Conservation (phyloP, 1,140 invertebrate species). For the Yoshiicerus persimilis region DNA sequence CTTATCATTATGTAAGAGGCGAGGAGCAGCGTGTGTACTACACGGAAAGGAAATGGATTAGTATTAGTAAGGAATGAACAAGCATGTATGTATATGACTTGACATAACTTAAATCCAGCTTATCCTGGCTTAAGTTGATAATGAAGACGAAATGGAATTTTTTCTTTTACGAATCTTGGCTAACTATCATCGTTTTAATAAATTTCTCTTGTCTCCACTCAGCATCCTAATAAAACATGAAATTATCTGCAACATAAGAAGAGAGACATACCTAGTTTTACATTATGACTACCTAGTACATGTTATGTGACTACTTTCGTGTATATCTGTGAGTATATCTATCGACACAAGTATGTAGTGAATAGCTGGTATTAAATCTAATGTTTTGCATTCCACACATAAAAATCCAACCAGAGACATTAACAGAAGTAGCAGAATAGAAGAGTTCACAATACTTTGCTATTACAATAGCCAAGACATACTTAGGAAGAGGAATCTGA, state of each 20-base stretch:
- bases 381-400: background rate
- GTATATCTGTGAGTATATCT: too few relatives aligned
- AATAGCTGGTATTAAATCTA: background rate
- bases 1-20: background rate
- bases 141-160: background rate
- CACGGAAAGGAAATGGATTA: background rate
- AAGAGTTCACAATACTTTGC: background rate
- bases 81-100: too few relatives aligned
- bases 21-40: background rate
- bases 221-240: conserved; percentile 14
- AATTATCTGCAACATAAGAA: background rate
- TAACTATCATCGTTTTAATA: conserved; percentile 12
- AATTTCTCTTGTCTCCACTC: conserved; percentile 10
- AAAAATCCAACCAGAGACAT: background rate
- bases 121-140: background rate
- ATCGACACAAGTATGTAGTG: background rate
- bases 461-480: background rate
- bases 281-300: background rate
- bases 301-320: too few relatives aligned
- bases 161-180: background rate
- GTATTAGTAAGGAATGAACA: background rate
- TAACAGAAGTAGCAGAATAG: background rate
- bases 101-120: background rate
- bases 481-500: too few relatives aligned
- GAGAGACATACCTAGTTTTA: background rate